Percentiles rank a stretch among this genome's conserved stretches.
Conservation (phyloP, 2,113 vertebrate species). For the Periophthalmodon schlosseri region DNA sequence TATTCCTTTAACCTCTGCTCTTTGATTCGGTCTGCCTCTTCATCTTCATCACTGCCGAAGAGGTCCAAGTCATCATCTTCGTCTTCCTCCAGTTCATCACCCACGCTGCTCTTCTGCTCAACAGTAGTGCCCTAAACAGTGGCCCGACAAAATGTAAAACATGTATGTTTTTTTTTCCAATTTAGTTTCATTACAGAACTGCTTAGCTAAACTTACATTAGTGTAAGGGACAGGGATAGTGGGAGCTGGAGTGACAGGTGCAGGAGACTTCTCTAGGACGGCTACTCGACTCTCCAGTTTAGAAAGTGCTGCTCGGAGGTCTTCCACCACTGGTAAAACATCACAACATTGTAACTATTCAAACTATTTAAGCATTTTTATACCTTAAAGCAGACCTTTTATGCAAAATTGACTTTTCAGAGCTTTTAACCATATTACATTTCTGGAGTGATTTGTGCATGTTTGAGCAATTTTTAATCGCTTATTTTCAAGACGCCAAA, state of each 20-base stretch:
- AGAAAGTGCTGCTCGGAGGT: constrained; percentile 84
- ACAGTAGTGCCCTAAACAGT: constrained; percentile 55
- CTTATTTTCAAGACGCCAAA: no score
- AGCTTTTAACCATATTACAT: no score
- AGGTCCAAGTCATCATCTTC: constrained; percentile 85
- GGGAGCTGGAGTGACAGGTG: constrained; percentile 23
- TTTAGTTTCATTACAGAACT: neutral
- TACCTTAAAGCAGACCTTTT: neutral
- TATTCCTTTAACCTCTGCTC: constrained; percentile 90
- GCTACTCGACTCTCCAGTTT: constrained; percentile 85
- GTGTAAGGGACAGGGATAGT: constrained; percentile 67
- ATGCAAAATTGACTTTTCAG: no score
- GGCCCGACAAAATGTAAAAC: neutral
- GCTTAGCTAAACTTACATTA: constrained; percentile 72
- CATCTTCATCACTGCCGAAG: constrained; percentile 88
- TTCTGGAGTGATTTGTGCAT: no score
- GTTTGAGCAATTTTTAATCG: no score
- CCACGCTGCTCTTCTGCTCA: constrained; percentile 50
- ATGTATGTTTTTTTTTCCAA: neutral
- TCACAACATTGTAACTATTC: neutral
- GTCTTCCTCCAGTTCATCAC: constrained; percentile 45
- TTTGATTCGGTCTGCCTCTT: constrained; percentile 85
- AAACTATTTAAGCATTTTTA: neutral
- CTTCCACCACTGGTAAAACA: constrained; percentile 80
- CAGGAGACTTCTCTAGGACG: constrained; percentile 81